A percentile compares a stretch with the other conserved stretches of the same genome.
Conservation (phyloP, 1,140 invertebrate species). For the Apocrypta bakeri region DNA sequence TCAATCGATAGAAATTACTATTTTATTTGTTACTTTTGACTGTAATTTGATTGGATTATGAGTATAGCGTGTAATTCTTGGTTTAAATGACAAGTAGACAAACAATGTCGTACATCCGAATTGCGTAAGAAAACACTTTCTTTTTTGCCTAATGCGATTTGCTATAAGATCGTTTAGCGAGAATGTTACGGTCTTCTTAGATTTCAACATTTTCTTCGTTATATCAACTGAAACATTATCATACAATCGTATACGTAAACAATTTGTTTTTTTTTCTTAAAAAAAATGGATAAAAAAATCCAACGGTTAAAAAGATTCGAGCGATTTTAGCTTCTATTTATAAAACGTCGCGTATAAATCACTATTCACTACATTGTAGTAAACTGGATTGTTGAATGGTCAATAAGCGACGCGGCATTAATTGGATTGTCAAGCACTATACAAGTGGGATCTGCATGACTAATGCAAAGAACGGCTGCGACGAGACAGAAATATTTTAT, state of each 20-base stretch:
- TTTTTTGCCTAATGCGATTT: slow-evolving; percentile 8
- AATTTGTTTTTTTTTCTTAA: not conserved
- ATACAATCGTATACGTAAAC: not conserved
- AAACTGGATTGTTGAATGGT: slow-evolving; percentile 29
- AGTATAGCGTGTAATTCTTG: not conserved
- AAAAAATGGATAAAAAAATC: not conserved
- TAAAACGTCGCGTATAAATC: not conserved
- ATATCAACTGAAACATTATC: not conserved
- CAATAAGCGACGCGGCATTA: slow-evolving; percentile 28
- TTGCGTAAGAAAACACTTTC: slow-evolving; percentile 1
- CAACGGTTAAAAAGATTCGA: not conserved
- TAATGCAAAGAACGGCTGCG: slow-evolving; percentile 12
- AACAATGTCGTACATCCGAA: not conserved
- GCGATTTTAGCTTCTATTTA: not conserved
- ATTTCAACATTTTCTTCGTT: not conserved
- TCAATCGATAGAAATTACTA: too few species aligned
- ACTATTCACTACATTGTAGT: slow-evolving; percentile 15
- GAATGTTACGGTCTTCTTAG: not conserved
- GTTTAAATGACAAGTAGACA: not conserved
- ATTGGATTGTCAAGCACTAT: slow-evolving; percentile 40
- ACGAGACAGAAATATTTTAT: slow-evolving; percentile 24
- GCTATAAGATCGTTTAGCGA: not conserved
- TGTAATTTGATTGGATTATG: not conserved
- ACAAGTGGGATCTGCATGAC: slow-evolving; percentile 40
- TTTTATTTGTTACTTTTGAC: too few species aligned